Conservation (phyloP, 2,797 vertebrate species). For the Rhynchotus rufescens region DNA sequence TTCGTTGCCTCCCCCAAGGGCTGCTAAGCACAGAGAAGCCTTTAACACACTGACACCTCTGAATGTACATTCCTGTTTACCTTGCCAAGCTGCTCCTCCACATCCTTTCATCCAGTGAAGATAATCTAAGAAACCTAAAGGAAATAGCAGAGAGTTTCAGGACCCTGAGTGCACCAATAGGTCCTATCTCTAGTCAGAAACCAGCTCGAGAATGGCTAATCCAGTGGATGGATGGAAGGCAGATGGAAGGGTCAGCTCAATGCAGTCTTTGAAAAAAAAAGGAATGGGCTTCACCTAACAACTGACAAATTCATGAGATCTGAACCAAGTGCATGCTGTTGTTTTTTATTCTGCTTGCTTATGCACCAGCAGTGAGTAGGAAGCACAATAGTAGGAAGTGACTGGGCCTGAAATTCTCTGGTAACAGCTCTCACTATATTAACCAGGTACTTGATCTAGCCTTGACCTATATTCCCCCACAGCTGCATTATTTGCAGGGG, state of each 20-base stretch:
- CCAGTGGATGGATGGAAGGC: neutral
- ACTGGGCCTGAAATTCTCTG: neutral
- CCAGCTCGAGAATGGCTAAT: neutral
- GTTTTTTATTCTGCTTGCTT: neutral
- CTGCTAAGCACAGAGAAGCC: conserved; percentile 30
- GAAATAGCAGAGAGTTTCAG: neutral
- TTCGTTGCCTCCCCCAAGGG: neutral
- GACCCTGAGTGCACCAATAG: neutral
- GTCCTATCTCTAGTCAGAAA: neutral
- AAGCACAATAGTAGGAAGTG: neutral
- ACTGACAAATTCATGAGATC: neutral
- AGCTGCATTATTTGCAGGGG: neutral
- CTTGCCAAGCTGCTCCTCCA: neutral
- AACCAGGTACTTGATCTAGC: neutral
- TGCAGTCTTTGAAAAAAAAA: neutral
- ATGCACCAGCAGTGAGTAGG: neutral
- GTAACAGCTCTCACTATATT: accelerated
- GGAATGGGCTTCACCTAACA: neutral
- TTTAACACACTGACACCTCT: conserved; percentile 59
- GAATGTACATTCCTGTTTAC: conserved; percentile 17
- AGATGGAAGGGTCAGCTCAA: neutral
- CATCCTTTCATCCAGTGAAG: neutral
- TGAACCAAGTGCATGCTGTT: neutral
- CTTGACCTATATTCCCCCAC: neutral
- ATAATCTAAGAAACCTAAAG: neutral